Evolutionary conservation across 2,797 vertebrate species (phyloP), one percentile per base, ranked within the genome.

Genomic region (Rhabdophis nuchalis): DNA sequence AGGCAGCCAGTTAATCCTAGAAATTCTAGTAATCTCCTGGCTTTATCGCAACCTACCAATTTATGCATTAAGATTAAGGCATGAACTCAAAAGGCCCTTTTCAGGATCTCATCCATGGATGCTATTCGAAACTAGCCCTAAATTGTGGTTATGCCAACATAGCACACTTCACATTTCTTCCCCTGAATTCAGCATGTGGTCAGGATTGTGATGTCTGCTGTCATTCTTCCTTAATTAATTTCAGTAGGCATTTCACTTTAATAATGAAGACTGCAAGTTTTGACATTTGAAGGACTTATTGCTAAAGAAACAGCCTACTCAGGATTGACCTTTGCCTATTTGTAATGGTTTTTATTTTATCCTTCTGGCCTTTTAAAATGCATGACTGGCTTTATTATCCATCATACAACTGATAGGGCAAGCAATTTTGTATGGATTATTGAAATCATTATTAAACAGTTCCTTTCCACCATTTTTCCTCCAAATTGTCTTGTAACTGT

Each of bases 301-400:
- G 54, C 72, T 82, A 82, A 53, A 89, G 60, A 90, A 90, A 91
- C 27, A 36, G 52, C 41, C 50, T 86, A 56, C 25, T 89, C 18
- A 82, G 12, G 54, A 20, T 82, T 77, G 54, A 89, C 53, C 72
- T 77, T 56, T 91, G 61, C 88, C n/a, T 27, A 27, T 87, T 77
- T 77, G 77, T 60, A 23, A 82, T 41, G 56, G 29, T 29, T 20
- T 85, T 86, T 85, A 54, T 50, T 93, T 87, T 93, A 87, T 91
- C 91, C 91, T 87, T 89, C n/a, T 90, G 85, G 85, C 50, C 86
- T 88, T 88, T 85, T 41, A 86, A 92, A 60, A 53, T 54, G 29
- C 29, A 89, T 91, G 54, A 36, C 64, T 61, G 56, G 82, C 41
- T 89, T 87, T 92, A 68, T 85, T 86, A 86, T 25, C 29, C 85